Evolutionary conservation across 2,797 vertebrate genomes (phyloP), one percentile per base, ranked within the genome.

Genomic region (Acrossocheilus wenchowensis): DNA sequence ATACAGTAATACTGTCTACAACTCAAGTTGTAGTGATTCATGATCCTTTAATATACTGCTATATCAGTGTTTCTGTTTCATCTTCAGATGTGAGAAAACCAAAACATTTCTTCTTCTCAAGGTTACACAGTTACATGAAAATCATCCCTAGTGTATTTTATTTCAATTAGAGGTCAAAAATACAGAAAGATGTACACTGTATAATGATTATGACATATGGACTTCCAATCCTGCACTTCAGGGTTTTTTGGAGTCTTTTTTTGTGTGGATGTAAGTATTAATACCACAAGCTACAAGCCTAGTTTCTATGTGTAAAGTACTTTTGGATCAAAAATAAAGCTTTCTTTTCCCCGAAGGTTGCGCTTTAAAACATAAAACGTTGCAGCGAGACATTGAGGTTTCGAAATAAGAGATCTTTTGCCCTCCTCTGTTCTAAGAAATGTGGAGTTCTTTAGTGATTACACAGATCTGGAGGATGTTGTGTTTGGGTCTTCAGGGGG

Each of bases 401-500:
- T 73, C 69, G 66, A 73, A 86, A 68, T 39, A 60, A 50, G 79
- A 82, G 30, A 79, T 71, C 7, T 62, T 88, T 82, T 72, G 68
- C 52, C 30, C 57, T 78, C 68, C 64, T 52, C 36, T 74, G 87
- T 94, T 93, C 92, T 93, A 85, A 92, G 91, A 93, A 90, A 89
- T 89, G 90, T 83, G 43, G 88, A 89, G 91, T 91, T 81, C 30
- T 48, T 23, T 77, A 93, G 89, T 83, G 66, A 88, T 95, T 93
- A 86, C 90, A 92, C 93, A 93, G 93, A 94, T 87, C 92, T 87
- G 89, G 92, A 81, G 92, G 93, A 95, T 95, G 94, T 95, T 95
- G 91, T 93, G 93, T 88, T 83, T 92, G 88, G 89, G 93, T 90
- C 92, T 92, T 91, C 83, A 87, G 93, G 94, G 93, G 94, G 91